Percentiles rank a stretch among this genome's conserved stretches.
Evolutionary conservation across 1,140 invertebrate species (phyloP).

Genomic region (Habropoda laboriosa): DNA sequence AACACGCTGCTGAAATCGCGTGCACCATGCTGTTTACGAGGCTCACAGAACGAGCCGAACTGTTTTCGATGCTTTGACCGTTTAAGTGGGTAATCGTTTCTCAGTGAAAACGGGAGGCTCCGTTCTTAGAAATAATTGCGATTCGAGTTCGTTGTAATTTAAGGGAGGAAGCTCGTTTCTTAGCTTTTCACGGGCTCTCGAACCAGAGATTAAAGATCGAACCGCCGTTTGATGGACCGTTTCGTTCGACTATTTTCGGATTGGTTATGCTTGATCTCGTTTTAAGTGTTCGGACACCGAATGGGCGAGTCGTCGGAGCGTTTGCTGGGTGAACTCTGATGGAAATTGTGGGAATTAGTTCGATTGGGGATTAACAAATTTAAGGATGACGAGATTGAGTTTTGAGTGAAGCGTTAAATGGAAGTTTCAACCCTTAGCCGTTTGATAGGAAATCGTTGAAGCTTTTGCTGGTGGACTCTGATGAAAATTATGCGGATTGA

Average conservation of each 20-base stretch:
- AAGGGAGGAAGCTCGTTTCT: neutral
- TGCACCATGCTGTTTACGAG: neutral
- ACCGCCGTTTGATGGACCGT: neutral
- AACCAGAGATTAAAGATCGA: neutral
- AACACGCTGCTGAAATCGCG: neutral
- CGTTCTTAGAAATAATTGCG: constrained; percentile 24
- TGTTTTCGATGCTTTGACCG: constrained; percentile 11
- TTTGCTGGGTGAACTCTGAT: neutral
- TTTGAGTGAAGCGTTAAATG: too few species aligned
- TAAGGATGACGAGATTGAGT: neutral
- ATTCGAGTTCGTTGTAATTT: neutral
- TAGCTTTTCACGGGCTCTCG: neutral
- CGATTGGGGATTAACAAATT: neutral
- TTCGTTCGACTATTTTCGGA: constrained; percentile 4
- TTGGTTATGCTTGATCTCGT: neutral
- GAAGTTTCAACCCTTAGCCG: too few species aligned
- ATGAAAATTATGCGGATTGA: too few species aligned
- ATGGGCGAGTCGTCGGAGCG: neutral
- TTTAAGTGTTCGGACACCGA: neutral
- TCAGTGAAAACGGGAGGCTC: constrained; percentile 15
- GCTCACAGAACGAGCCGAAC: too few species aligned
- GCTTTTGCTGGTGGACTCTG: too few species aligned
- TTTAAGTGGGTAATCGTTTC: constrained; percentile 39
- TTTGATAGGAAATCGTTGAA: too few species aligned
- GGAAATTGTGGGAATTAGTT: neutral